Base-by-base conservation (phyloP, 2,797 vertebrate species). In the Chelon auratus region DNA sequence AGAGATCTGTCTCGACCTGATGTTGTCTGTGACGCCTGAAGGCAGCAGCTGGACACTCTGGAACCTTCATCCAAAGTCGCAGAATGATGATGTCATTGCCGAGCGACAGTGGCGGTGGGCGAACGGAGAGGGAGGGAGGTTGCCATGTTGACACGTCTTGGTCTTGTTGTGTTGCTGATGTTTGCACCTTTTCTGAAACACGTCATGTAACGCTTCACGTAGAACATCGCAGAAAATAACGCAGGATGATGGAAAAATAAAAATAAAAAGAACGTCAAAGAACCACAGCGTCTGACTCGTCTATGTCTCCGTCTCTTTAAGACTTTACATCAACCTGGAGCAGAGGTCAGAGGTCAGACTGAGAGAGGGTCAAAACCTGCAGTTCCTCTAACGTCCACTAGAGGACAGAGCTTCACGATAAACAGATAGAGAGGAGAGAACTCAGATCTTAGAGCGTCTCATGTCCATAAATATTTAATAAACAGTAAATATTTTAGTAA, bases 131-230 rank as follows among this genome's bases (percentile, higher is more conserved):
- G 62, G 30, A 51, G 30, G 51, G 15, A 1, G 42, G 17, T 30
- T 0, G 64, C 82, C 77, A 67, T 59, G 65, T 76, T 78, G 70
- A 68, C 77, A 68, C 30, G 18, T 82, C 60, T 83, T 9, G 43
- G 22, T 80, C 72, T 87, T 12, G 80, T 91, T 90, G 78, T 91
- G 88, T 93, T 91, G 89, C 88, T 90, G 82, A 91, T 89, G 90
- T 93, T 93, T 90, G 90, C 92, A 92, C 89, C 76, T 93, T 91
- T 87, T 87, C 75, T 77, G 75, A 85, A 9, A 72, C 91, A 88
- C 84, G 61, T 82, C 90, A 93, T 91, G 60, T 77, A 77, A 48
- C 54, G 70, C 88, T 77, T 91, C 88, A 86, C 91, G 84, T 89
- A 87, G 83, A 85, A 79, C 83, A 87, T 90, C 33, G 81, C 85